These are phyloP conservation scores for Sebastes aleutianus DNA, from an alignment of 2,797 vertebrate genomes.

Conservation along the genomic window DNA sequence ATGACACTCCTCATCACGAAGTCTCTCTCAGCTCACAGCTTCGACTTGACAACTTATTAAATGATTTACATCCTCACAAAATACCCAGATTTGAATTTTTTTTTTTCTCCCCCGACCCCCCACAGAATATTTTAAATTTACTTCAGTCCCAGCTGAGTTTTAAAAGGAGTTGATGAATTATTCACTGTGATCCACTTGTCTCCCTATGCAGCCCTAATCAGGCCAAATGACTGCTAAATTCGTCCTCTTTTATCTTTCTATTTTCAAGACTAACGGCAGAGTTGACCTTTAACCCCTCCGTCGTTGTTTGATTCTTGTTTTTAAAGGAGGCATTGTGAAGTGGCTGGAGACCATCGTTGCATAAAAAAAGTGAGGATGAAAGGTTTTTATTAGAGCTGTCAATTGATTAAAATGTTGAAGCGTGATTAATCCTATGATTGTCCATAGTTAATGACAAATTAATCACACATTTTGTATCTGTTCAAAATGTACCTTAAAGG, in stretches of 20 bases:
- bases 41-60: conserved; percentile 39
- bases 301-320: background rate
- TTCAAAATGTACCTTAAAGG: too few species aligned
- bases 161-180: conserved; percentile 46
- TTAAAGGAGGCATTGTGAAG: background rate
- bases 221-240: conserved; percentile 6
- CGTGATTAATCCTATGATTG: too few species aligned
- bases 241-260: background rate
- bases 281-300: conserved; percentile 3
- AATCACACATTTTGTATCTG: too few species aligned
- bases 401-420: too few species aligned
- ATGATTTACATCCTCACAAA: conserved; percentile 49
- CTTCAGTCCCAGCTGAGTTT: conserved; percentile 28
- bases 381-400: too few species aligned
- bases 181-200: conserved; percentile 40
- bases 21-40: conserved; percentile 13
- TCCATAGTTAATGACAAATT: too few species aligned
- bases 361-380: background rate
- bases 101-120: background rate
- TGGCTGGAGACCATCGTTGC: fast-evolving
- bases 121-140: conserved; percentile 30
- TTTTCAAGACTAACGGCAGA: background rate
- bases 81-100: conserved; percentile 24
- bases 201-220: conserved; percentile 24
- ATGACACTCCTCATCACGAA: conserved; percentile 28